Percentiles rank a stretch among this genome's conserved stretches.
Conservation (phyloP, 2,888 invertebrate species). For the Platerodrilus igneus region DNA sequence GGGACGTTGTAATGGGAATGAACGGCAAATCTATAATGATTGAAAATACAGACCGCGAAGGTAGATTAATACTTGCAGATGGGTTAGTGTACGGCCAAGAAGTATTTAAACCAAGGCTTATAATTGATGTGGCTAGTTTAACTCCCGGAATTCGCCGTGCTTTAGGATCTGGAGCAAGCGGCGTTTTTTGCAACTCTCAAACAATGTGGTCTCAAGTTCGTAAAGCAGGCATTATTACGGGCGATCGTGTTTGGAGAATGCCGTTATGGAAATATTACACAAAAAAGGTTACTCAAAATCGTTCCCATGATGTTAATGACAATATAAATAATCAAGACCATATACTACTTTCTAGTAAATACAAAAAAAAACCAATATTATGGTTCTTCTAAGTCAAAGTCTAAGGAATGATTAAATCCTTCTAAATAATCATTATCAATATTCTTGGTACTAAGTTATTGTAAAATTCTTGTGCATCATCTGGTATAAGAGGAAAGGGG, state of each 20-base stretch:
- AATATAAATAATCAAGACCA: too few species aligned
- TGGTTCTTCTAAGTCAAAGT: too few species aligned
- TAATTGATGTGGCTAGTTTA: slow-evolving; percentile 68
- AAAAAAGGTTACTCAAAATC: slow-evolving; percentile 45
- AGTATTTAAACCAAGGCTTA: slow-evolving; percentile 54
- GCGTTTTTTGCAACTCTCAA: slow-evolving; percentile 54
- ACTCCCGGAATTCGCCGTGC: slow-evolving; percentile 56
- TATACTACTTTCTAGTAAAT: too few species aligned
- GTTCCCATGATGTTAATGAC: slow-evolving; percentile 45
- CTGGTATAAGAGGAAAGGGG: too few species aligned
- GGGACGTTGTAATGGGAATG: slow-evolving; percentile 47
- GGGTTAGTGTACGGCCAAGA: slow-evolving; percentile 47
- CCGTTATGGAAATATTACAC: slow-evolving; percentile 56
- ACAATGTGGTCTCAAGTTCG: slow-evolving; percentile 51
- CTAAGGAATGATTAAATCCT: too few species aligned
- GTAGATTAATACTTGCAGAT: slow-evolving; percentile 43
- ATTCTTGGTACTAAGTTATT: too few species aligned
- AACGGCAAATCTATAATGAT: slow-evolving; percentile 61
- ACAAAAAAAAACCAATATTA: too few species aligned
- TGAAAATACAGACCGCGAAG: slow-evolving; percentile 58
- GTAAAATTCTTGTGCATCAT: too few species aligned
- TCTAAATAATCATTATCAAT: too few species aligned
- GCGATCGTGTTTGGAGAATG: slow-evolving; percentile 61
- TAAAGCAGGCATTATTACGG: slow-evolving; percentile 53
- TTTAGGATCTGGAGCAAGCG: slow-evolving; percentile 53